Evolutionary conservation across 2,888 invertebrate genomes (phyloP).

Genomic region (Heliconius ethilla): DNA sequence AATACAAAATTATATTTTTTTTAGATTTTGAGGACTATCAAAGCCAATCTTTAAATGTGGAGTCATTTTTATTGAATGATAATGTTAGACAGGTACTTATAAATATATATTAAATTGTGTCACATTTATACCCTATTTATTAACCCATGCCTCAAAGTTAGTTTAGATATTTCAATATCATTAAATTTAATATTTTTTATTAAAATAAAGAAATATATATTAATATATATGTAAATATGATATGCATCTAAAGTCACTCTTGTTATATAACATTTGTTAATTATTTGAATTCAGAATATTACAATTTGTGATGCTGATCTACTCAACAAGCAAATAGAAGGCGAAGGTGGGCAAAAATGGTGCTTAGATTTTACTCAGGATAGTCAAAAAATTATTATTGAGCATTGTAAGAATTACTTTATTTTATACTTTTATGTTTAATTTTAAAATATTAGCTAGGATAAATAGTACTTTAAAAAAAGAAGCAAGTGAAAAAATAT

Average conservation of each 20-base stretch:
- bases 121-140: too few species aligned
- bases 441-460: not conserved
- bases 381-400: slow-evolving; percentile 55
- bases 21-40: slow-evolving; percentile 53
- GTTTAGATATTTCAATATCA: too few species aligned
- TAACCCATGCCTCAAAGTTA: too few species aligned
- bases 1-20: slow-evolving; percentile 41
- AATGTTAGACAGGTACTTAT: slow-evolving; percentile 53
- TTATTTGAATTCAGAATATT: slow-evolving; percentile 48
- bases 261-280: slow-evolving; percentile 3
- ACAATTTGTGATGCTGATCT: slow-evolving; percentile 43
- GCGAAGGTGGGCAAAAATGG: slow-evolving; percentile 54
- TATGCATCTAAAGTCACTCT: not conserved
- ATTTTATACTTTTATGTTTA: not conserved
- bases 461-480: too few species aligned
- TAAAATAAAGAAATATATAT: too few species aligned
- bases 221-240: not conserved
- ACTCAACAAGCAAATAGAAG: slow-evolving; percentile 41
- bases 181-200: too few species aligned
- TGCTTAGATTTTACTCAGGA: slow-evolving; percentile 58
- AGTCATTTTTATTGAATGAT: slow-evolving; percentile 61
- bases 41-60: slow-evolving; percentile 58
- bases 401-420: slow-evolving; percentile 56
- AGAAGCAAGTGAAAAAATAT: too few species aligned
- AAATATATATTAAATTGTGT: not conserved